A percentile compares a stretch with the other conserved stretches of the same genome.
Evolutionary conservation across 2,888 invertebrate genomes (phyloP).

Genomic region (Microdon myrmicae): DNA sequence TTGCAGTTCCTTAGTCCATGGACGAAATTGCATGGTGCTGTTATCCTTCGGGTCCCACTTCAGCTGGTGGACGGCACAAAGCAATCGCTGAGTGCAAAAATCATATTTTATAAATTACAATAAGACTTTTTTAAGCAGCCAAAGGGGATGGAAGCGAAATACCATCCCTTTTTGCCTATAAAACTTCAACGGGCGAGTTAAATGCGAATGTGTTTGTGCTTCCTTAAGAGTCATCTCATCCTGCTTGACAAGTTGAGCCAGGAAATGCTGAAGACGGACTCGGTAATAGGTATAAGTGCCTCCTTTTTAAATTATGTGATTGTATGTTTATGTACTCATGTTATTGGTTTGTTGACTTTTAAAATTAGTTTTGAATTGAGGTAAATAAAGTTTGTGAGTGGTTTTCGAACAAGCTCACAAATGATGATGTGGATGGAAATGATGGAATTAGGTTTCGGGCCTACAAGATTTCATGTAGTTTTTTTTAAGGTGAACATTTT

Average conservation of each 20-base stretch:
- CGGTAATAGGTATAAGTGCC: constrained; percentile 46
- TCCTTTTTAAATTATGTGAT: constrained; percentile 53
- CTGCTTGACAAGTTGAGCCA: too few relatives aligned
- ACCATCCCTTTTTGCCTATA: too few relatives aligned
- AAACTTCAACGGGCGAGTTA: too few relatives aligned
- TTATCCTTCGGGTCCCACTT: background rate
- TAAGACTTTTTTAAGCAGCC: constrained; percentile 15
- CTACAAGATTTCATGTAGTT: too few relatives aligned
- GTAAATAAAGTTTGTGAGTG: constrained; percentile 58
- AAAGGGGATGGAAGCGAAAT: background rate
- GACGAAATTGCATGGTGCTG: too few relatives aligned
- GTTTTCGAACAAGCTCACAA: constrained; percentile 19
- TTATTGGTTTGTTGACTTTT: constrained; percentile 66
- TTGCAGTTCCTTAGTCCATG: too few relatives aligned
- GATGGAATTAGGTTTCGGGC: constrained; percentile 24
- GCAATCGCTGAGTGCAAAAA: constrained; percentile 22
- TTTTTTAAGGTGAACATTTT: too few relatives aligned
- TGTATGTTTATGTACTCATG: constrained; percentile 56
- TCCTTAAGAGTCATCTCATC: too few relatives aligned
- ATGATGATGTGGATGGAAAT: constrained; percentile 15
- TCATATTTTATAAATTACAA: constrained; percentile 45
- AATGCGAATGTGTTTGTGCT: too few relatives aligned
- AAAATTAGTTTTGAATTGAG: constrained; percentile 66
- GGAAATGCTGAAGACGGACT: too few relatives aligned
- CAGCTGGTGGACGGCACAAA: constrained; percentile 14